A percentile compares a stretch with the other conserved stretches of the same genome.
phyloP scores from a whole-genome alignment of 2,113 vertebrate species.

The Coracopsis vasa region DNA sequence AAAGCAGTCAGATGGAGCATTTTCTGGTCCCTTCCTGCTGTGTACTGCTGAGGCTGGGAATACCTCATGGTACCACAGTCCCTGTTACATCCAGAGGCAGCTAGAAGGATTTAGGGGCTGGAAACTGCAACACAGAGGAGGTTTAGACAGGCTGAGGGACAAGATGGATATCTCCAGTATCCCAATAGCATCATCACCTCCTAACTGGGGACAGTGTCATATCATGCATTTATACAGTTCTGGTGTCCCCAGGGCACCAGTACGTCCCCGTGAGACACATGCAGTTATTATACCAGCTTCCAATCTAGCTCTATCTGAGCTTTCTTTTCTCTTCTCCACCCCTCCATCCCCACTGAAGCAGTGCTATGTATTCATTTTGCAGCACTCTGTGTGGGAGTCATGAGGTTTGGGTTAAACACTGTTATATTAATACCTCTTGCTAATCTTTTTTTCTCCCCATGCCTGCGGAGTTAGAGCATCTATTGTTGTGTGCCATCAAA shows the following conservation, averaged over 20 bases:
- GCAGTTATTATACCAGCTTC: not conserved
- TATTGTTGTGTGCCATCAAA: not conserved
- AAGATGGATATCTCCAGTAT: not conserved
- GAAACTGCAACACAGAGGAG: not conserved
- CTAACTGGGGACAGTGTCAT: not conserved
- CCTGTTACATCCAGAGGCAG: not conserved
- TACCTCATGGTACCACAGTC: not conserved
- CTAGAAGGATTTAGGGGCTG: not conserved
- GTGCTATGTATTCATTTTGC: not conserved
- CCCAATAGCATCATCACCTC: not conserved
- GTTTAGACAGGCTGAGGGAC: not conserved
- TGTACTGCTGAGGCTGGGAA: not conserved
- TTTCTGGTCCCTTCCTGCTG: not conserved
- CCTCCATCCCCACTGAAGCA: not conserved
- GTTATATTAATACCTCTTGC: not conserved
- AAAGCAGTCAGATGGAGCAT: not conserved
- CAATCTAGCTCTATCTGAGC: not conserved
- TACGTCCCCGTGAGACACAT: fast-evolving
- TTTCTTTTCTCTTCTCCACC: not conserved
- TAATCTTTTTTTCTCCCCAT: not conserved
- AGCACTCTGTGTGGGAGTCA: not conserved
- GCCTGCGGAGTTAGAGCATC: not conserved
- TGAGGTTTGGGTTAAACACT: not conserved
- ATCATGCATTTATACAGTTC: not conserved
- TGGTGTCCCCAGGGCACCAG: not conserved